Evolutionary conservation across 2,113 vertebrate species (phyloP), one percentile per base, ranked within the genome.

Genomic region (Sorex araneus): DNA sequence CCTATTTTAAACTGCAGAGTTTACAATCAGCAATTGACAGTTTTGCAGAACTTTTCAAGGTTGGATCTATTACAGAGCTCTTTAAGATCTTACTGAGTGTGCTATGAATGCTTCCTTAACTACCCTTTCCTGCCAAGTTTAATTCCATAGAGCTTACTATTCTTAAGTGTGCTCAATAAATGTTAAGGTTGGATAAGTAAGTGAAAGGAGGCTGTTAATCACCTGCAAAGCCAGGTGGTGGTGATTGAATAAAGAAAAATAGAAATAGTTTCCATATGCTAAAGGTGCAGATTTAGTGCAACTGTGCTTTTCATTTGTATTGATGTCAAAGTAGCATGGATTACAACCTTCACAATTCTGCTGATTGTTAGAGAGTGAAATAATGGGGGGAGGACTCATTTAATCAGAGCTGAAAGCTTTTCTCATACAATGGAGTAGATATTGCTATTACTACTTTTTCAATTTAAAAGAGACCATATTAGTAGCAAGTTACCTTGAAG

Each of bases 21-120:
- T 97, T 97, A 97, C 96, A 98, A 97, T 95, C 89, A 95, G 70
- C 94, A 97, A 95, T 90, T 90, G 97, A 97, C 96, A 96, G 94
- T 88, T 95, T 97, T 96, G 89, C 95, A 92, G 95, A 93, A 82
- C 94, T 96, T 97, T 94, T 95, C 32, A 84, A 87, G 85, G 84
- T 97, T 93, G 94, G 84, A 96, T 96, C 94, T 95, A 95, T 95
- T 92, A 86, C 78, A 84, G 79, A 67, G 60, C 90, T 75, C 84
- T 96, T 94, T 92, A 84, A 92, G 95, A 84, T 93, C 90, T 95
- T 95, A 70, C 84, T 82, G 90, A 92, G 69, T 96, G 1, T 74
- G 80, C 81, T 93, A 6, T 66, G 45, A 93, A 25, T 78, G 64
- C 87, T 85, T 95, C 95, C 95, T 81, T 92, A 82, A 64, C 45